Evolutionary conservation across 2,888 invertebrate genomes (phyloP).

Genomic region (Syrista parreyssii): DNA sequence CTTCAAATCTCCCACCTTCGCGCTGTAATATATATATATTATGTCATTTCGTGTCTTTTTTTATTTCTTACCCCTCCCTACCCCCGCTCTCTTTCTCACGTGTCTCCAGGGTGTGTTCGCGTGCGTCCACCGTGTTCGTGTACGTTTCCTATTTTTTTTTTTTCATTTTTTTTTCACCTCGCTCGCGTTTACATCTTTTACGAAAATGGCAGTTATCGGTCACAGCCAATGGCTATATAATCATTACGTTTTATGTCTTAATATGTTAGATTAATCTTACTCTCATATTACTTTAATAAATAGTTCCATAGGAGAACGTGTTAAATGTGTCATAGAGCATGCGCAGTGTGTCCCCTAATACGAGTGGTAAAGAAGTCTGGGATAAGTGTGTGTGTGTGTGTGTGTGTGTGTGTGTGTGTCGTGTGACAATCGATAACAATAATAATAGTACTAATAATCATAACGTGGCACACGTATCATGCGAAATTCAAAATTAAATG

Average conservation of each 20-base stretch:
- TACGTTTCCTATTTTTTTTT: slow-evolving; percentile 10
- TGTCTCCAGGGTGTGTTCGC: background rate
- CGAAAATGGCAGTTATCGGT: slow-evolving; percentile 67
- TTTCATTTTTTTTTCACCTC: slow-evolving; percentile 35
- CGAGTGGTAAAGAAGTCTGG: background rate
- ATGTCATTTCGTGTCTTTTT: slow-evolving; percentile 6
- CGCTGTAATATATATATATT: background rate
- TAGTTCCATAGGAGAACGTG: slow-evolving; percentile 27
- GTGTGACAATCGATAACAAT: slow-evolving; percentile 9
- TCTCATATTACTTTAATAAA: slow-evolving; percentile 37
- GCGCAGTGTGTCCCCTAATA: too few species aligned
- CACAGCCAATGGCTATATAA: slow-evolving; percentile 66
- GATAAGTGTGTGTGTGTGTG: background rate
- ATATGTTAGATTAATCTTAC: slow-evolving; percentile 46
- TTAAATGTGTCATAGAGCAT: background rate
- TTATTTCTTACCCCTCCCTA: background rate
- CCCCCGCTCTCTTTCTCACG: background rate
- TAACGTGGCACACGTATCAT: background rate
- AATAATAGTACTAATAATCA: slow-evolving; percentile 24
- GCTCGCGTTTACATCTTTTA: slow-evolving; percentile 33
- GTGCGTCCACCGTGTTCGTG: background rate
- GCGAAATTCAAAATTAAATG: too few species aligned
- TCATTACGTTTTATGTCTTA: slow-evolving; percentile 47
- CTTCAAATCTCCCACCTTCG: slow-evolving; percentile 11
- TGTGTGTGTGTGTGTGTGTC: background rate